phyloP scores from a whole-genome alignment of 2,113 vertebrate genomes.

The Pomatorhinus ruficollis region DNA sequence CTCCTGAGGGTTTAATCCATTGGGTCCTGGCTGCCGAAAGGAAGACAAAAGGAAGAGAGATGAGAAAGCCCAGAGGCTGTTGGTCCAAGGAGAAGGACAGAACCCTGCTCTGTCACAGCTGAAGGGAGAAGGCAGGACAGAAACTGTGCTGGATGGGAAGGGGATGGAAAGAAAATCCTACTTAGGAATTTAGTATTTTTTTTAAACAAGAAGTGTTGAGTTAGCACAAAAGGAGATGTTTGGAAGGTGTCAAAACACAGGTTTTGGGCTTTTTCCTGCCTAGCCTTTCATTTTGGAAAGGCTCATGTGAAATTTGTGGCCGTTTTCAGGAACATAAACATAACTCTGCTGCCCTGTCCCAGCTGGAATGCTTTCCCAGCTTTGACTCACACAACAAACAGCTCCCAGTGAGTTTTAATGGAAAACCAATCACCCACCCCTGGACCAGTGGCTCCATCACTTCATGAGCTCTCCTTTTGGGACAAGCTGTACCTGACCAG shows the following conservation, averaged over 20 bases:
- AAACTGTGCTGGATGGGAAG: background rate
- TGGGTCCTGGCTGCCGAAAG: accelerated
- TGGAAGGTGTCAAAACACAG: background rate
- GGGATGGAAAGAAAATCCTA: background rate
- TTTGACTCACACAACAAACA: background rate
- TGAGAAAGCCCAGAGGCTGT: background rate
- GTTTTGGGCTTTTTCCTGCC: background rate
- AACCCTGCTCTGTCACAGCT: no score
- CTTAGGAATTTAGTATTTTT: background rate
- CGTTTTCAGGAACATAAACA: background rate
- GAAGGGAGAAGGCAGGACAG: background rate
- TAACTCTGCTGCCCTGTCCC: background rate
- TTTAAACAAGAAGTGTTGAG: background rate
- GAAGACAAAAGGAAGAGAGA: background rate
- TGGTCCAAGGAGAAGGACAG: background rate
- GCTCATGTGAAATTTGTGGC: accelerated
- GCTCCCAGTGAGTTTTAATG: background rate
- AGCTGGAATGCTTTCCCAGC: background rate
- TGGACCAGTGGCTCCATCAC: background rate
- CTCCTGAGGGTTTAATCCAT: background rate
- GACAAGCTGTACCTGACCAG: background rate
- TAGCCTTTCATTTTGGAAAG: background rate
- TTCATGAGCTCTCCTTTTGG: background rate
- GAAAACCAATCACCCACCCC: background rate
- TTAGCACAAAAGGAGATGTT: background rate